phyloP scores from a whole-genome alignment of 1,140 invertebrate genomes.

The Phocides pigmalion region DNA sequence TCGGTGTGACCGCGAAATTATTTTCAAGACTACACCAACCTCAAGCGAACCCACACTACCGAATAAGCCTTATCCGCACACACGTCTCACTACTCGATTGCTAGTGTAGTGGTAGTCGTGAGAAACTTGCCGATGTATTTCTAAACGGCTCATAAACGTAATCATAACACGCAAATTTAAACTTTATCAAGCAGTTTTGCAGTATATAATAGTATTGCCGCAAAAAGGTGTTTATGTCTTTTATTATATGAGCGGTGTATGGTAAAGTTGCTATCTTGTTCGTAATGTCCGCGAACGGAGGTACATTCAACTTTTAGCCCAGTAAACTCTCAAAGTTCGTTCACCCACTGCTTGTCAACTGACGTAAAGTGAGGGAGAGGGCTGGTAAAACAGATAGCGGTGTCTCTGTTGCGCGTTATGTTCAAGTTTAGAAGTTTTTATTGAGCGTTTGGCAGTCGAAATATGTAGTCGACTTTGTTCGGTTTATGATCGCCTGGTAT shows the following conservation, averaged over 20 bases:
- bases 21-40: slow-evolving; percentile 83
- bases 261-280: slow-evolving; percentile 84
- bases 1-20: slow-evolving; percentile 82
- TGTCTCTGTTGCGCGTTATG: slow-evolving; percentile 63
- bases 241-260: slow-evolving; percentile 49
- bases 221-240: slow-evolving; percentile 59
- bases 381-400: slow-evolving; percentile 60
- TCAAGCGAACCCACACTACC: slow-evolving; percentile 60
- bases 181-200: slow-evolving; percentile 46
- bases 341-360: slow-evolving; percentile 83
- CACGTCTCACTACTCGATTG: slow-evolving; percentile 68
- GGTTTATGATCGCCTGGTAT: slow-evolving; percentile 73
- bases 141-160: slow-evolving; percentile 50
- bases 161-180: slow-evolving; percentile 46
- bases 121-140: slow-evolving; percentile 72
- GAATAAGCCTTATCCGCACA: slow-evolving; percentile 50
- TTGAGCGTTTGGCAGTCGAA: slow-evolving; percentile 68
- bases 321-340: slow-evolving; percentile 82
- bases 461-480: slow-evolving; percentile 64
- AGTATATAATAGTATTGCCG: slow-evolving; percentile 44
- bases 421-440: slow-evolving; percentile 79
- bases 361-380: slow-evolving; percentile 73
- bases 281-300: slow-evolving; percentile 82
- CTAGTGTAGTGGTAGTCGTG: slow-evolving; percentile 77
- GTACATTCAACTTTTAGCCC: slow-evolving; percentile 84